These are phyloP conservation scores for Pemphigus obesinymphae DNA, from an alignment of 1,140 invertebrate species.

Conservation along the genomic window DNA sequence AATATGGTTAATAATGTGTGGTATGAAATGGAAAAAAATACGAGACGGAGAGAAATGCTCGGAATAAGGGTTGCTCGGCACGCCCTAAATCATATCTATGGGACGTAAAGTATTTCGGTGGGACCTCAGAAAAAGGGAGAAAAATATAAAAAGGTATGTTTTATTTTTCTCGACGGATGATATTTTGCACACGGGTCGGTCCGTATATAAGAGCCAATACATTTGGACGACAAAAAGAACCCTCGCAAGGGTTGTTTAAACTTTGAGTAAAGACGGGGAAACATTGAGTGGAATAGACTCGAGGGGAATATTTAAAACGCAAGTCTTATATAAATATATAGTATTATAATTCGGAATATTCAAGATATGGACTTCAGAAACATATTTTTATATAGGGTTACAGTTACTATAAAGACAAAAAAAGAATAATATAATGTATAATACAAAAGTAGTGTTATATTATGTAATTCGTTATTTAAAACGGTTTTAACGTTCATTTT, in stretches of 20 bases:
- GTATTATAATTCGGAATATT: background rate
- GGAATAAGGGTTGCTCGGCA: background rate
- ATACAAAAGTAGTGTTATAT: too few relatives aligned
- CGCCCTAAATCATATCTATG: conserved; percentile 25
- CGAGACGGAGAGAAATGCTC: background rate
- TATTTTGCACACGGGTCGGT: background rate
- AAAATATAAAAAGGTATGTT: conserved; percentile 3
- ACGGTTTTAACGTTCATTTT: too few relatives aligned
- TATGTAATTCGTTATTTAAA: too few relatives aligned
- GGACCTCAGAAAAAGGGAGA: background rate
- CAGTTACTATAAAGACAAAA: too few relatives aligned
- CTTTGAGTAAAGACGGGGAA: background rate
- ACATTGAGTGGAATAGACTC: background rate
- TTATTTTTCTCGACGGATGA: conserved; percentile 3
- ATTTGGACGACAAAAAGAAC: background rate
- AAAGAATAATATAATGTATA: too few relatives aligned
- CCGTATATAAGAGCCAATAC: background rate
- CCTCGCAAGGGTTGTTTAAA: background rate
- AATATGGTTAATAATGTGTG: background rate
- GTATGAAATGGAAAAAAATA: background rate
- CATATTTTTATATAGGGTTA: too few relatives aligned
- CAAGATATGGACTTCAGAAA: background rate
- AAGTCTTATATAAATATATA: background rate
- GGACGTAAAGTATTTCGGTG: background rate
- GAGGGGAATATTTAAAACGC: background rate